phyloP scores from a whole-genome alignment of 2,888 invertebrate species.

The Stenchaetothrips biformis region DNA sequence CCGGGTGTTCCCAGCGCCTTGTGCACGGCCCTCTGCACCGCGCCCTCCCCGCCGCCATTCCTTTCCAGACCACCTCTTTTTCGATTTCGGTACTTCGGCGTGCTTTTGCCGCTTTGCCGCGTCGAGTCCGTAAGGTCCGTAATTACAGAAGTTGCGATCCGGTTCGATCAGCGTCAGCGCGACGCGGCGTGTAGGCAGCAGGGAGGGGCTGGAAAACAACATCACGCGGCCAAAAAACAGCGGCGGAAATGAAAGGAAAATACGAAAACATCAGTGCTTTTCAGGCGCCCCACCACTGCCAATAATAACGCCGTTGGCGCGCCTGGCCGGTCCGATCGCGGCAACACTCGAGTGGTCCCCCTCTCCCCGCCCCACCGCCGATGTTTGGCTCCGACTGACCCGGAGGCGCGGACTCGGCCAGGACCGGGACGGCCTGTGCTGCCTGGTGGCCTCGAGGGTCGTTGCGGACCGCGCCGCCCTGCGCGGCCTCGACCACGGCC shows the following conservation, averaged over 20 bases:
- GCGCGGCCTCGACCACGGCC: not conserved
- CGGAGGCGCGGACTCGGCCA: too few species aligned
- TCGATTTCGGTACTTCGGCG: conserved; percentile 11
- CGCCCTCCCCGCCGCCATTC: not conserved
- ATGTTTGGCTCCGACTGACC: too few species aligned
- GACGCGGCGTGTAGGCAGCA: not conserved
- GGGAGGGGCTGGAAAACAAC: not conserved
- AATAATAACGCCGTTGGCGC: not conserved
- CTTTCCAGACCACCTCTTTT: not conserved
- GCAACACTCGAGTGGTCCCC: not conserved
- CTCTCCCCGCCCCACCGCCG: not conserved
- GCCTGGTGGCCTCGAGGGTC: not conserved
- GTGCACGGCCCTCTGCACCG: not conserved
- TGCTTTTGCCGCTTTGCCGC: not conserved
- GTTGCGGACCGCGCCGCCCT: not conserved
- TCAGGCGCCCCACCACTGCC: not conserved
- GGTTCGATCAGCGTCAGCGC: not conserved
- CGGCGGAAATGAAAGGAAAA: not conserved
- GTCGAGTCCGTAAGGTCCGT: not conserved
- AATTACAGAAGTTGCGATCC: conserved; percentile 22
- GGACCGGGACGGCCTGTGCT: not conserved
- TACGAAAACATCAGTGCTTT: not conserved
- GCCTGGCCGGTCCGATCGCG: not conserved
- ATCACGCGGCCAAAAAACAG: not conserved
- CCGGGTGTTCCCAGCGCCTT: not conserved